phyloP scores from a whole-genome alignment of 64 coral and sea anemone species.

The Dendrophyllia cribrosa region DNA sequence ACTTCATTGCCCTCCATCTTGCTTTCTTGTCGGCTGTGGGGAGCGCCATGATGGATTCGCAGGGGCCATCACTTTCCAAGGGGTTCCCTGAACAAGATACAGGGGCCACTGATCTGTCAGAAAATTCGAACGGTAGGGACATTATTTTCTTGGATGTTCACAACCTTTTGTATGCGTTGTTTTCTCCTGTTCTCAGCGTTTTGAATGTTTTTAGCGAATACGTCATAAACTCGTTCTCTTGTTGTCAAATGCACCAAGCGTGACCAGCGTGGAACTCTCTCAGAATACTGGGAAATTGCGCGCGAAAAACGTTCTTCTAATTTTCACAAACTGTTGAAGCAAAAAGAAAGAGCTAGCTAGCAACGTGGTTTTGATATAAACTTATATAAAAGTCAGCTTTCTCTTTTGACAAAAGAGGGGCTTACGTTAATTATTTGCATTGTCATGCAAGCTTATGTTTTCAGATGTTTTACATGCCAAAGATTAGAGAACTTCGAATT shows the following conservation, averaged over 20 bases:
- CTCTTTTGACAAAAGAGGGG: too few relatives aligned
- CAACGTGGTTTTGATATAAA: too few relatives aligned
- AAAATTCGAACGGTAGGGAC: slow-evolving; percentile 31
- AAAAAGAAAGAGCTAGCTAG: too few relatives aligned
- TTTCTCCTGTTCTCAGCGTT: neutral
- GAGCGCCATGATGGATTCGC: slow-evolving; percentile 80
- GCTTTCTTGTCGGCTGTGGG: slow-evolving; percentile 47
- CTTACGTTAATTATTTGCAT: too few relatives aligned
- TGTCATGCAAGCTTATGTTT: too few relatives aligned
- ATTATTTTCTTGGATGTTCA: neutral
- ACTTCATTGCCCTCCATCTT: slow-evolving; percentile 22
- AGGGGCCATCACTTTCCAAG: slow-evolving; percentile 76
- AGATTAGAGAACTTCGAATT: too few relatives aligned
- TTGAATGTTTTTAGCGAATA: neutral
- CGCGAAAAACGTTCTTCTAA: neutral
- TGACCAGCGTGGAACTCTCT: neutral
- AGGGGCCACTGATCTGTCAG: slow-evolving; percentile 24
- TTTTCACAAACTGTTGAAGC: too few relatives aligned
- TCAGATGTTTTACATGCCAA: too few relatives aligned
- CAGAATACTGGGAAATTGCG: neutral
- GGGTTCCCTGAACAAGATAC: slow-evolving; percentile 56
- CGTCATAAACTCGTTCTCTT: neutral
- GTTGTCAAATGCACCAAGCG: neutral
- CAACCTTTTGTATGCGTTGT: neutral
- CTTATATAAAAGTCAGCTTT: too few relatives aligned